Conservation (phyloP, 2,888 invertebrate species). For the Synanthedon andrenaeformis region DNA sequence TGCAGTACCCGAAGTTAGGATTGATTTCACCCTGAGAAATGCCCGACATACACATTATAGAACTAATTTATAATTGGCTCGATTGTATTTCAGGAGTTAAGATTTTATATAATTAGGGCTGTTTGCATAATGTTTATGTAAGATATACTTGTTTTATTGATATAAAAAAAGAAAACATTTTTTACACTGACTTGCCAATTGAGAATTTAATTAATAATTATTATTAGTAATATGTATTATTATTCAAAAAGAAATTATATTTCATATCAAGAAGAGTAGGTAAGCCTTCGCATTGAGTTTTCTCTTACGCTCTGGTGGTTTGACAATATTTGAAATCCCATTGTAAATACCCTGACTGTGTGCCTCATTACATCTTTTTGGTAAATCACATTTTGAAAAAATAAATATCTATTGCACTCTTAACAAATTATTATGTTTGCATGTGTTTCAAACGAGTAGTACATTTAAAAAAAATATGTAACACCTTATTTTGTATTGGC, state of each 20-base stretch:
- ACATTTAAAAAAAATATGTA: no score
- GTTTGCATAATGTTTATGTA: no score
- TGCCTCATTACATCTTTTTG: slow-evolving; percentile 31
- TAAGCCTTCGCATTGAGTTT: slow-evolving; percentile 32
- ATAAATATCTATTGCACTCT: not conserved
- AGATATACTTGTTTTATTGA: no score
- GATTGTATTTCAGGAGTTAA: no score
- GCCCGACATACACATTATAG: no score
- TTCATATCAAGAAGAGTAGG: slow-evolving; percentile 10
- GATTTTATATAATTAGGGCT: no score
- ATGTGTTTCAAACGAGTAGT: not conserved
- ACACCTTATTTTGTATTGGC: no score
- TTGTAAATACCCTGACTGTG: slow-evolving; percentile 29
- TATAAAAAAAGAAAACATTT: not conserved
- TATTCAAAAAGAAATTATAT: not conserved
- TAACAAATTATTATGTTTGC: not conserved
- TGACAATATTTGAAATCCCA: slow-evolving; percentile 41
- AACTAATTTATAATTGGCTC: no score
- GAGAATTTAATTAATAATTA: not conserved
- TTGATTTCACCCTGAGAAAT: no score
- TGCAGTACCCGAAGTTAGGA: no score
- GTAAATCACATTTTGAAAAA: slow-evolving; percentile 16
- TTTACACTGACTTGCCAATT: slow-evolving; percentile 3
- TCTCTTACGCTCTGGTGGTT: slow-evolving; percentile 32
- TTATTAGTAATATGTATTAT: no score